phyloP scores from a whole-genome alignment of 2,888 invertebrate genomes.

The Mamestra brassicae region DNA sequence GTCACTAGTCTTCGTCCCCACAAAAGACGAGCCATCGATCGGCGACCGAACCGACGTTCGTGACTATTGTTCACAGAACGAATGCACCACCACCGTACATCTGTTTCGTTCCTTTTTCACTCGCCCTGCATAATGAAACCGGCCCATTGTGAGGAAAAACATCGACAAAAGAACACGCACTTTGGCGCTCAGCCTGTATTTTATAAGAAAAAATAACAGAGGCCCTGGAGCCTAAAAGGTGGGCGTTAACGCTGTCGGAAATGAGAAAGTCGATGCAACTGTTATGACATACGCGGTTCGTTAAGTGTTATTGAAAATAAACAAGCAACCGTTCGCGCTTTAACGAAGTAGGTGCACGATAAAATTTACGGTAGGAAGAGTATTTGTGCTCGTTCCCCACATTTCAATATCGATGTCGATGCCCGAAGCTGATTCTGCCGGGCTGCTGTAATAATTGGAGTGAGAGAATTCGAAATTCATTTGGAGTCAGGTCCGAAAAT shows the following conservation, averaged over 20 bases:
- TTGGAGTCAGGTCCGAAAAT: not conserved
- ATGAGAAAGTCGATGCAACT: conserved; percentile 88
- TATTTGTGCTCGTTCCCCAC: conserved; percentile 22
- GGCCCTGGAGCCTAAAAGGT: conserved; percentile 83
- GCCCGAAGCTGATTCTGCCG: not conserved
- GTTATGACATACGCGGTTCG: conserved; percentile 89
- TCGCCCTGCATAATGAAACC: conserved; percentile 88
- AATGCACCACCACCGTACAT: conserved; percentile 87
- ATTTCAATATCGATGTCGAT: conserved; percentile 23
- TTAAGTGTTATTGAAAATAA: conserved; percentile 86
- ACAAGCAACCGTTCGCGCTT: conserved; percentile 74
- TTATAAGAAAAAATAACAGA: conserved; percentile 88
- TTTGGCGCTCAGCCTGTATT: conserved; percentile 80
- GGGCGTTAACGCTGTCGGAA: conserved; percentile 87
- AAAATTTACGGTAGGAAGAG: conserved; percentile 55
- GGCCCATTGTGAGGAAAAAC: conserved; percentile 86
- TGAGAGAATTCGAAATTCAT: conserved; percentile 11
- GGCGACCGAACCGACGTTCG: conserved; percentile 76
- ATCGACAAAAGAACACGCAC: conserved; percentile 89
- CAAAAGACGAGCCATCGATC: conserved; percentile 88
- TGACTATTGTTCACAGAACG: conserved; percentile 86
- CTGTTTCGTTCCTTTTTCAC: conserved; percentile 89
- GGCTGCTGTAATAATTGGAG: conserved; percentile 21
- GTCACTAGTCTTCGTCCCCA: conserved; percentile 75
- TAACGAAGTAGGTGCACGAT: conserved; percentile 71